Evolutionary conservation across 2,888 invertebrate genomes (phyloP).

Genomic region (Ornithoptera alexandrae): DNA sequence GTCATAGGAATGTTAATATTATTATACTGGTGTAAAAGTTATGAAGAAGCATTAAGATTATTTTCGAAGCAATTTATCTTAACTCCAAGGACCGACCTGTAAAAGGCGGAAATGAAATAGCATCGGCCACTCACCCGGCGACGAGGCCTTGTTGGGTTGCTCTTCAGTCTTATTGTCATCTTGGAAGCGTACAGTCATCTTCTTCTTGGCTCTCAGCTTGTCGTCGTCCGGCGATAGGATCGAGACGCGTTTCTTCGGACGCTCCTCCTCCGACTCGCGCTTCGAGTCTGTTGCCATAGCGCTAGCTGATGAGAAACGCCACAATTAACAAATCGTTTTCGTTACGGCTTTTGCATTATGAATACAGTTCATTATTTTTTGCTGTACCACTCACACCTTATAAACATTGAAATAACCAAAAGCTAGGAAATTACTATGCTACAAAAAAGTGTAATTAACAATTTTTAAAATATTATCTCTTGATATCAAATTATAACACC

Average conservation of each 20-base stretch:
- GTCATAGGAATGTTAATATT: neutral
- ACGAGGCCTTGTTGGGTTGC: constrained; percentile 58
- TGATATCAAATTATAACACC: no score
- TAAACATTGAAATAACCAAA: neutral
- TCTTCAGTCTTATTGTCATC: constrained; percentile 68
- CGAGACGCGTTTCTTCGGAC: constrained; percentile 67
- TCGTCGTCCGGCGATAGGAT: constrained; percentile 73
- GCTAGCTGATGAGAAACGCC: constrained; percentile 30
- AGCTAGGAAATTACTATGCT: neutral
- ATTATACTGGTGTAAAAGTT: neutral
- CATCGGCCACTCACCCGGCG: constrained; percentile 60
- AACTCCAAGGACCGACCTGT: neutral
- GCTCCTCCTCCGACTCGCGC: constrained; percentile 62
- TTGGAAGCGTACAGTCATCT: constrained; percentile 74
- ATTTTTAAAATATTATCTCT: no score
- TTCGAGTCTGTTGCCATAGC: constrained; percentile 51
- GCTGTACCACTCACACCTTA: neutral
- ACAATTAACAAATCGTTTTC: neutral
- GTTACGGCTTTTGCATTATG: neutral
- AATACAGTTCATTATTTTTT: neutral
- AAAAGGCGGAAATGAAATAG: neutral
- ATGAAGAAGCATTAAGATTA: neutral
- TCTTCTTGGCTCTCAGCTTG: constrained; percentile 66
- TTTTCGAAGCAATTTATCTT: neutral
- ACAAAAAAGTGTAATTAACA: no score